phyloP scores from a whole-genome alignment of 2,888 invertebrate genomes.

The Eremobia ochroleuca region DNA sequence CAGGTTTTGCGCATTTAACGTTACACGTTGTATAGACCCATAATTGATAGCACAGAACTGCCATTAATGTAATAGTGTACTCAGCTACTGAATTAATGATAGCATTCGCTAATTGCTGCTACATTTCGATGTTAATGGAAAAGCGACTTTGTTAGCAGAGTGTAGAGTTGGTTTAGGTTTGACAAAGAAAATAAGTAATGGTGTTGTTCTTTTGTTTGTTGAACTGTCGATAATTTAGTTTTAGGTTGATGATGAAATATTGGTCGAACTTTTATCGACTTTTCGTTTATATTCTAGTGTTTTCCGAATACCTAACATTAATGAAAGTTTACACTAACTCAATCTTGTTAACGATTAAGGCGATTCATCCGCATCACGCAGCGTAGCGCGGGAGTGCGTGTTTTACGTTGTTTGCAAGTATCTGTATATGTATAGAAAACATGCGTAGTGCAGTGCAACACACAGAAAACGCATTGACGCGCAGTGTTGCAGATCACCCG shows the following conservation, averaged over 20 bases:
- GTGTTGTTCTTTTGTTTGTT: not conserved
- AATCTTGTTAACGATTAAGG: not conserved
- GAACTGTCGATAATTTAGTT: not conserved
- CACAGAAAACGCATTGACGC: too few relatives aligned
- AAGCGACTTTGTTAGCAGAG: not conserved
- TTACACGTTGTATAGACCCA: too few relatives aligned
- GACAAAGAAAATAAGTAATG: not conserved
- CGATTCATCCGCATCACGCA: too few relatives aligned
- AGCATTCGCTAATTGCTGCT: conserved; percentile 26
- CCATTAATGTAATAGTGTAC: conserved; percentile 40
- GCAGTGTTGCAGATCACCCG: too few relatives aligned
- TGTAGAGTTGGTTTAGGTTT: not conserved
- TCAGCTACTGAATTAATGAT: conserved; percentile 40
- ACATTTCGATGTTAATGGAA: conserved; percentile 8
- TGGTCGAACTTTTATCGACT: not conserved
- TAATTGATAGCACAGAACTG: conserved; percentile 12
- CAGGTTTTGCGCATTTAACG: too few relatives aligned
- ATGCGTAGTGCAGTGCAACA: too few relatives aligned
- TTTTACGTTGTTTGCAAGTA: too few relatives aligned
- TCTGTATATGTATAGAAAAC: too few relatives aligned
- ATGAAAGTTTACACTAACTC: not conserved
- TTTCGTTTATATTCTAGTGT: not conserved
- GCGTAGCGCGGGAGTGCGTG: too few relatives aligned
- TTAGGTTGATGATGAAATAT: not conserved
- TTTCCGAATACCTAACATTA: not conserved